A percentile compares a stretch with the other conserved stretches of the same genome.
These are phyloP conservation scores for Gymnogyps californianus DNA, from an alignment of 2,113 vertebrate genomes.

Conservation along the genomic window DNA sequence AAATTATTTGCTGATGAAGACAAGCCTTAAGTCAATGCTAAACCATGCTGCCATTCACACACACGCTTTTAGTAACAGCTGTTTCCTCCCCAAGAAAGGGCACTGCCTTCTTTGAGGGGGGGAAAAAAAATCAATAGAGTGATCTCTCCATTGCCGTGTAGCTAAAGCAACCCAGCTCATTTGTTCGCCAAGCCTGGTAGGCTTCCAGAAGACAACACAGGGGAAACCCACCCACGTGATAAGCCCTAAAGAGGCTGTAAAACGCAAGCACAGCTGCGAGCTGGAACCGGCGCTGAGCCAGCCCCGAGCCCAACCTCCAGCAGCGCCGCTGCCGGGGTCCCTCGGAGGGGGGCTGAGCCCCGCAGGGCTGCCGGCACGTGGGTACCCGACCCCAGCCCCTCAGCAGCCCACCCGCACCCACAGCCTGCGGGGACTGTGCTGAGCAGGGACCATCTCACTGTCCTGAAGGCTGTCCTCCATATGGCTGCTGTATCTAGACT, in stretches of 20 bases:
- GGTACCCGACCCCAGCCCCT: not conserved
- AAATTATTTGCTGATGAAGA: not conserved
- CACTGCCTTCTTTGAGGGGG: not conserved
- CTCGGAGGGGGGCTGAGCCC: not conserved
- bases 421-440: not conserved
- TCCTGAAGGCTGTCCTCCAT: not conserved
- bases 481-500: too few species aligned
- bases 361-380: not conserved
- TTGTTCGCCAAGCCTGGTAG: not conserved
- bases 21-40: not conserved
- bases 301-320: not conserved
- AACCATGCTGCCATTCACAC: not conserved
- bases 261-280: not conserved
- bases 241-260: not conserved
- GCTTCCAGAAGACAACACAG: not conserved
- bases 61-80: fast-evolving
- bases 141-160: not conserved
- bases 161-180: not conserved
- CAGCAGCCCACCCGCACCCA: not conserved
- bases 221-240: not conserved
- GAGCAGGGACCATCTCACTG: not conserved
- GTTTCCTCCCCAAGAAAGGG: not conserved
- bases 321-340: not conserved
- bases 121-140: not conserved
- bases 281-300: not conserved